Evolutionary conservation across 2,797 vertebrate species (phyloP), one percentile per base, ranked within the genome.

Genomic region (Gastrophryne carolinensis): DNA sequence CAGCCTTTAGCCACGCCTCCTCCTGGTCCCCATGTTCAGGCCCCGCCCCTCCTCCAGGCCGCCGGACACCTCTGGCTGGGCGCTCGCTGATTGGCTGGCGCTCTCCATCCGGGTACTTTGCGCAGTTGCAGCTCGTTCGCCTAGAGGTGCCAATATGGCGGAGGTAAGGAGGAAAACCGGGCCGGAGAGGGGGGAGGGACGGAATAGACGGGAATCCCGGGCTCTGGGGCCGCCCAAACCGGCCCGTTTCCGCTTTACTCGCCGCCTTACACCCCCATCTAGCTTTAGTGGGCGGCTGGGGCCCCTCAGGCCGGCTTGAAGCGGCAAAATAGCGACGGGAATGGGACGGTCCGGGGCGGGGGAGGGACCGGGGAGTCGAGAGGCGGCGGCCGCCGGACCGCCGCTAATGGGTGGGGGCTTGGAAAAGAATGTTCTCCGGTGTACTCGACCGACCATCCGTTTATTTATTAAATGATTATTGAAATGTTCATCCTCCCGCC

Each of bases 111-210:
- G 95, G 95, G 95, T 91, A 94, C 90, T 92, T 85, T 80, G 90
- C 85, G 84, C 90, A 85, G 89, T 91, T 89, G 88, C 88, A 91
- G 87, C 89, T 90, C 90, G 93, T 91, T 89, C 92, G 90, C 92
- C 90, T 89, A 91, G 94, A 95, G 93, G 91, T 94, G 94, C 93
- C 95, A 97, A 95, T 95, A 97, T 98, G 96, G 96, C 96, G 96
- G 96, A 98, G 96, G 96, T 97, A 94, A 98, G 96, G 87, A 90
- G 92, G 90, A 92, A 92, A 96, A 95, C 91, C 87, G 91, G 91
- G 89, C 81, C 91, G 89, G 93, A 93, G 91, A 50, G 75, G 72
- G 57, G 58, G 85, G 79, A 76, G 82, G 53, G 57, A 27, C 12
- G 76, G 57, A 67, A 81, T 64, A 39, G 1, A 39, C 67, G 50